phyloP scores from a whole-genome alignment of 92 coral and sea anemone species.

The Epizoanthus ramosus region DNA sequence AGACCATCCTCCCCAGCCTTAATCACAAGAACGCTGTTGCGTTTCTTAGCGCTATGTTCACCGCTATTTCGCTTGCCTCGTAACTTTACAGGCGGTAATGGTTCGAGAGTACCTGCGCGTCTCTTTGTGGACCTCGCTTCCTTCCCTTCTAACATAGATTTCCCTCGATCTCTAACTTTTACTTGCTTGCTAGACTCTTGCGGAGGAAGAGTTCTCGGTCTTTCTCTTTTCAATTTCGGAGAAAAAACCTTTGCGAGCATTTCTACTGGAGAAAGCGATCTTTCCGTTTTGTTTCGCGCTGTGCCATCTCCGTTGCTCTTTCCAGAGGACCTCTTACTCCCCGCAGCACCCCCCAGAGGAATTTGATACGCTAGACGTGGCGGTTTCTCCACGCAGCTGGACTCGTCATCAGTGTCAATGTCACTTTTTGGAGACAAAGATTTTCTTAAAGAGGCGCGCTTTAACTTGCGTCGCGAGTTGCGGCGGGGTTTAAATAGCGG shows the following conservation, averaged over 20 bases:
- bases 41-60: conserved; percentile 62
- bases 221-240: conserved; percentile 71
- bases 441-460: conserved; percentile 32
- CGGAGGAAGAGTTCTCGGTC: conserved; percentile 75
- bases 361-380: not conserved
- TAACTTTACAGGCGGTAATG: conserved; percentile 64
- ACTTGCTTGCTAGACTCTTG: conserved; percentile 45
- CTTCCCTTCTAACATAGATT: conserved; percentile 75
- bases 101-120: conserved; percentile 35
- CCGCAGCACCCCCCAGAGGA: not conserved
- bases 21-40: conserved; percentile 83
- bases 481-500: conserved; percentile 74
- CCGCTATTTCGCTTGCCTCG: conserved; percentile 54
- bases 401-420: conserved; percentile 38
- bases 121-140: conserved; percentile 47
- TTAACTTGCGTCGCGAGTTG: conserved; percentile 24
- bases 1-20: conserved; percentile 76
- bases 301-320: conserved; percentile 38
- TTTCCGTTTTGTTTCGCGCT: conserved; percentile 50
- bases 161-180: conserved; percentile 50
- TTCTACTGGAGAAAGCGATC: conserved; percentile 88
- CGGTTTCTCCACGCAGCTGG: conserved; percentile 32
- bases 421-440: conserved; percentile 45
- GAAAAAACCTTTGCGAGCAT: conserved; percentile 77
- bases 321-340: not conserved